Conservation (phyloP, 2,113 vertebrate species). For the Ophthalmotilapia sp. region DNA sequence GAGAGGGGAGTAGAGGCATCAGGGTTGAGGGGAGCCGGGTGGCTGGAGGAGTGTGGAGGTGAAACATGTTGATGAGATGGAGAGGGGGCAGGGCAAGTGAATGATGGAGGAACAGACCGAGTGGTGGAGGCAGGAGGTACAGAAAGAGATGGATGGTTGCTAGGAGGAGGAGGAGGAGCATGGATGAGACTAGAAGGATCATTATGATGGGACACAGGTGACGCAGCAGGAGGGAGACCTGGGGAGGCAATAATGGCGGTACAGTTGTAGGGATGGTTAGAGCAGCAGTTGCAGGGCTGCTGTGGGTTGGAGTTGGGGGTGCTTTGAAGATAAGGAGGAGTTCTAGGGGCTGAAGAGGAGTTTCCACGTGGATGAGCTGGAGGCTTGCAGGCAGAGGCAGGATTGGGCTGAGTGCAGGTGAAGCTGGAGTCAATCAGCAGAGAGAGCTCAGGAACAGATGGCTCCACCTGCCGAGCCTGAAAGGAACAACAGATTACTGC, state of each 20-base stretch:
- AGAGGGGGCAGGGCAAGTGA: conserved; percentile 25
- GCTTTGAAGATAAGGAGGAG: conserved; percentile 59
- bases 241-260: conserved; percentile 53
- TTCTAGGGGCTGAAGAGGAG: conserved; percentile 17
- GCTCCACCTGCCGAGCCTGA: conserved; percentile 75
- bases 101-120: not conserved
- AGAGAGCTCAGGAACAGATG: conserved; percentile 94
- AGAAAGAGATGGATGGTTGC: not conserved
- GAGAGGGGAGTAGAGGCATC: not conserved
- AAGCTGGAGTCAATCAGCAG: conserved; percentile 80
- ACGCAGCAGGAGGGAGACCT: not conserved
- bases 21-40: not conserved
- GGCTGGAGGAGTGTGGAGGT: not conserved
- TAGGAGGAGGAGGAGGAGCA: conserved; percentile 24
- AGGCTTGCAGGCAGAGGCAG: conserved; percentile 23
- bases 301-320: conserved; percentile 61
- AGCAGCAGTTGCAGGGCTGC: conserved; percentile 70
- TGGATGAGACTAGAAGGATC: conserved; percentile 1
- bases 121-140: not conserved
- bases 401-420: conserved; percentile 17
- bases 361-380: not conserved
- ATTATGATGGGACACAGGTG: conserved; percentile 54
- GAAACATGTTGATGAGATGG: conserved; percentile 21
- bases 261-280: conserved; percentile 58
- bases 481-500: not conserved